phyloP scores from a whole-genome alignment of 2,113 vertebrate genomes.

The Crypturellus undulatus region DNA sequence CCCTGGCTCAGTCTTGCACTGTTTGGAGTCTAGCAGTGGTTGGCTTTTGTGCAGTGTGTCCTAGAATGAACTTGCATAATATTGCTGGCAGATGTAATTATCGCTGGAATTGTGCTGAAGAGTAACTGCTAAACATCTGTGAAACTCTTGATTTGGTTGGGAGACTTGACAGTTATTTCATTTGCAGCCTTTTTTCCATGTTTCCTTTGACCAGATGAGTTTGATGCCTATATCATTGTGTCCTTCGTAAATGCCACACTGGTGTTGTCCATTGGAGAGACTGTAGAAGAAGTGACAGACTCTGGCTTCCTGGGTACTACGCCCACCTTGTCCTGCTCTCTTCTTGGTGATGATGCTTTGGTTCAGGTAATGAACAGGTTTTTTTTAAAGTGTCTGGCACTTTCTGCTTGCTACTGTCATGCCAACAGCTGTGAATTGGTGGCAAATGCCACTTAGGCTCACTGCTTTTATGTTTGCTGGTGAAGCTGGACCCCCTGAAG shows the following conservation, averaged over 20 bases:
- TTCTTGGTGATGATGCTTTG: constrained; percentile 95
- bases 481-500: background rate
- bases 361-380: constrained; percentile 86
- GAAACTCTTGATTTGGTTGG: background rate
- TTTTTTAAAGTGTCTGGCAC: background rate
- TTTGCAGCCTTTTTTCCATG: background rate
- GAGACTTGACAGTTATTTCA: constrained; percentile 47
- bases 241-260: constrained; percentile 98
- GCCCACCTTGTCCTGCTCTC: constrained; percentile 95
- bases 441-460: background rate
- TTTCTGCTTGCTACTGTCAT: background rate
- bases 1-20: background rate
- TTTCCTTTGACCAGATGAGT: constrained; percentile 87
- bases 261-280: constrained; percentile 96
- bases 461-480: background rate
- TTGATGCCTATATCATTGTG: constrained; percentile 98
- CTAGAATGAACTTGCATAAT: constrained; percentile 23
- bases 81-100: constrained; percentile 19
- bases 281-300: constrained; percentile 99
- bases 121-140: constrained; percentile 33
- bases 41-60: constrained; percentile 26
- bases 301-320: constrained; percentile 98
- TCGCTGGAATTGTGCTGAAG: constrained; percentile 52
- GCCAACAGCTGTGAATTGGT: background rate
- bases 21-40: background rate